Percentiles rank a stretch among this genome's conserved stretches.
Evolutionary conservation across 2,797 vertebrate genomes (phyloP).

Genomic region (Brachymystax lenok): DNA sequence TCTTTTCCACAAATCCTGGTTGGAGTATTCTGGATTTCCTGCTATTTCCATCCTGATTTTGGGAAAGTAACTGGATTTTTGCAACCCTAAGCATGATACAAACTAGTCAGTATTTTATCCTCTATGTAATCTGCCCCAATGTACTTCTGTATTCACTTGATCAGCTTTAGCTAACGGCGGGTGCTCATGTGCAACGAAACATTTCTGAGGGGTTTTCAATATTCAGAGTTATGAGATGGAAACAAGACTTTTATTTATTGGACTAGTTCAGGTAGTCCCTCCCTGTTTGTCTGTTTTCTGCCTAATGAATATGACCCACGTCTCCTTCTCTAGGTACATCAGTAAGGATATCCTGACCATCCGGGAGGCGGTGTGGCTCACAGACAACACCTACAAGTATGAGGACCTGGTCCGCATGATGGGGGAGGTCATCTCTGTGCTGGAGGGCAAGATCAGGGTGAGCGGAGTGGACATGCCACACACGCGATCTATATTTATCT

Average conservation of each 20-base stretch:
- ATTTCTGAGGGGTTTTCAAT: neutral
- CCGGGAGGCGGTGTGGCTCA: constrained; percentile 97
- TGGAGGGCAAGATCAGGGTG: constrained; percentile 92
- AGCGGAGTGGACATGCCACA: constrained; percentile 34
- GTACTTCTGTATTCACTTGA: neutral
- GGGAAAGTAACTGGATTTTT: too few relatives aligned
- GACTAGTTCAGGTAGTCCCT: neutral
- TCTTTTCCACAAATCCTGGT: too few relatives aligned
- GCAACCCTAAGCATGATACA: too few relatives aligned
- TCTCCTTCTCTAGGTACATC: constrained; percentile 74
- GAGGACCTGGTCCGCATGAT: constrained; percentile 98
- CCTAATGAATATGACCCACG: neutral
- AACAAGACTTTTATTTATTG: neutral
- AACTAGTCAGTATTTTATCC: neutral
- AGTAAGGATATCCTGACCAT: constrained; percentile 97
- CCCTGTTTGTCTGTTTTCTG: neutral
- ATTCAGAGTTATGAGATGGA: neutral
- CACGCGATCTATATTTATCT: neutral
- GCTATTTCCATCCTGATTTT: too few relatives aligned
- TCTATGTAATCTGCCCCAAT: too few relatives aligned
- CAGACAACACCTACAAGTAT: constrained; percentile 98
- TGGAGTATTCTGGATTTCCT: too few relatives aligned
- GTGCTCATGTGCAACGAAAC: neutral
- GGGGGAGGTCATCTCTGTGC: constrained; percentile 92
- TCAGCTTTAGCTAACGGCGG: neutral